Evolutionary conservation across 2,797 vertebrate species (phyloP).

Genomic region (Hephaestus fuliginosus): DNA sequence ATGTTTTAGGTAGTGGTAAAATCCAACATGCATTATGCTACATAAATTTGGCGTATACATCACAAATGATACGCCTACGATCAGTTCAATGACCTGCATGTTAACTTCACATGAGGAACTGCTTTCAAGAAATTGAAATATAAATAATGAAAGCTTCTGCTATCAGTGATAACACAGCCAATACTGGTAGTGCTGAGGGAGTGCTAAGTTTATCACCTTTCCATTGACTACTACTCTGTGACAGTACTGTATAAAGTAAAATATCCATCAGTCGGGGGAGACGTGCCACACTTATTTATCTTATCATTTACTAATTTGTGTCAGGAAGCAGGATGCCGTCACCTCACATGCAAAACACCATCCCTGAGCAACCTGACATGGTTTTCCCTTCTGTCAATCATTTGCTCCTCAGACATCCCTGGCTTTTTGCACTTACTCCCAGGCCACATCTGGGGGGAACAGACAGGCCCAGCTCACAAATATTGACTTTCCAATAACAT

Average conservation of each 20-base stretch:
- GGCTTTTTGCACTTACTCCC: constrained; percentile 40
- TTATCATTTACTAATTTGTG: constrained; percentile 14
- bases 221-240: background rate
- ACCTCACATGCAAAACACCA: constrained; percentile 2
- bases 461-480: constrained; percentile 69
- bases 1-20: background rate
- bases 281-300: constrained; percentile 10
- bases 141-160: background rate
- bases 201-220: background rate
- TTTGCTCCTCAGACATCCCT: constrained; percentile 35
- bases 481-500: constrained; percentile 80
- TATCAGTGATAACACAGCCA: background rate
- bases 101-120: background rate
- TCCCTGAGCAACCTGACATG: constrained; percentile 15
- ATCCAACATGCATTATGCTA: background rate
- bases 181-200: background rate
- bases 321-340: constrained; percentile 13
- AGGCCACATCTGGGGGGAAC: constrained; percentile 52
- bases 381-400: constrained; percentile 49
- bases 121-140: background rate
- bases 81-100: background rate
- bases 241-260: background rate
- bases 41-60: background rate
- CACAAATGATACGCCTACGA: background rate
- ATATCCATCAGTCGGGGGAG: background rate